Percentiles rank a stretch among this genome's conserved stretches.
phyloP scores from a whole-genome alignment of 2,113 vertebrate genomes.

The Henicopernis longicauda region DNA sequence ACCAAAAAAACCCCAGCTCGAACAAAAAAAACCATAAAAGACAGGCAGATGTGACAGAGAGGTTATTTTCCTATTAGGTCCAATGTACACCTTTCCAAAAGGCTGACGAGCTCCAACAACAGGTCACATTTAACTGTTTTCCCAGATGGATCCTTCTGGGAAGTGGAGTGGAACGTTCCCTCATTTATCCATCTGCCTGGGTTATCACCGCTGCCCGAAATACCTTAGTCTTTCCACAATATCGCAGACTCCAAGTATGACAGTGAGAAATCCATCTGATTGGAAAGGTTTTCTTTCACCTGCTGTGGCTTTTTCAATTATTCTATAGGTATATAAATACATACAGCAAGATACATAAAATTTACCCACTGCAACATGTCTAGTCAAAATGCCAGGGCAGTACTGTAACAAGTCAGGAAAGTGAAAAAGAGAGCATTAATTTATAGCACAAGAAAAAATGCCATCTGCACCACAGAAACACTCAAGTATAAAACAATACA shows the following conservation, averaged over 20 bases:
- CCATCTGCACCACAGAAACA: not conserved
- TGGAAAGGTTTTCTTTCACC: not conserved
- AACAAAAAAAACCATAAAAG: not conserved
- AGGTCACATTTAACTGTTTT: conserved; percentile 45
- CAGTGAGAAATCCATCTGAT: not conserved
- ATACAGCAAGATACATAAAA: not conserved
- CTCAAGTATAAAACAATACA: not conserved
- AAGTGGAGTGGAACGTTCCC: conserved; percentile 43
- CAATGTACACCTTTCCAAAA: conserved; percentile 37
- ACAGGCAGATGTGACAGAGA: not conserved
- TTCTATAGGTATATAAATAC: not conserved
- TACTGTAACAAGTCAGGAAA: not conserved
- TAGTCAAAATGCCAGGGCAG: not conserved
- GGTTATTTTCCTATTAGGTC: conserved; percentile 27
- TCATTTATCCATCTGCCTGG: conserved; percentile 5
- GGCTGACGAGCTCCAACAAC: conserved; percentile 40
- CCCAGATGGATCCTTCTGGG: conserved; percentile 49
- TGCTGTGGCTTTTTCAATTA: not conserved
- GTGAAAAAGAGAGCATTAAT: not conserved
- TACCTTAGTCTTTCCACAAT: conserved; percentile 11
- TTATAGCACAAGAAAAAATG: not conserved
- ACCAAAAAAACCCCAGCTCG: not conserved
- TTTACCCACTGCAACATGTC: not conserved
- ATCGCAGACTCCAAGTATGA: not conserved
- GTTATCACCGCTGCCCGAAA: not conserved